A percentile compares a stretch with the other conserved stretches of the same genome.
These are phyloP conservation scores for Chaetogeoica ovagalla DNA, from an alignment of 2,888 invertebrate species.

Conservation along the genomic window DNA sequence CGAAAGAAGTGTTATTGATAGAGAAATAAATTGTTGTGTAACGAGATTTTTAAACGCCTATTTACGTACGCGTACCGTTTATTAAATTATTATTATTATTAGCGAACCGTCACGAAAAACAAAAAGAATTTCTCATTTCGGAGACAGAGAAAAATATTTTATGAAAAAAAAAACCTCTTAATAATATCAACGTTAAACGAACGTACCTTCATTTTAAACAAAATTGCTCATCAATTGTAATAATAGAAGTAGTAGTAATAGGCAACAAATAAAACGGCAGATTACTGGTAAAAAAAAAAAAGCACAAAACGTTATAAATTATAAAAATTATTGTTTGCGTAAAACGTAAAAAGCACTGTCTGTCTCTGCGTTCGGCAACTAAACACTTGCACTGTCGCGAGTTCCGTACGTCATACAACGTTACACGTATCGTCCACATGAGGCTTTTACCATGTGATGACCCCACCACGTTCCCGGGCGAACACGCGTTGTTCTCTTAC, in stretches of 20 bases:
- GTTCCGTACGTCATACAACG: constrained; percentile 32
- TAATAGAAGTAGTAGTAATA: neutral
- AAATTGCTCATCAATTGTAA: no score
- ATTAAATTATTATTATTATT: no score
- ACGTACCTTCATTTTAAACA: neutral
- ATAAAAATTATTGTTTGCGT: neutral
- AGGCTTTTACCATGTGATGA: constrained; percentile 32
- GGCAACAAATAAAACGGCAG: neutral
- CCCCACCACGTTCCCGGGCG: constrained; percentile 4
- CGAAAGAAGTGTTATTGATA: no score
- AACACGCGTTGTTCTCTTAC: neutral
- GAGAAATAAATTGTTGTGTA: no score
- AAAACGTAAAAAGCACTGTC: constrained; percentile 9
- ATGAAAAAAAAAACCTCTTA: neutral
- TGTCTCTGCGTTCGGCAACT: neutral
- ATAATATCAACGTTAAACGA: neutral
- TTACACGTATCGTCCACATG: constrained; percentile 23
- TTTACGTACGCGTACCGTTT: no score
- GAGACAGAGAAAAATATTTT: neutral
- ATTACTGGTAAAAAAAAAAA: no score
- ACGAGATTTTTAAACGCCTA: no score
- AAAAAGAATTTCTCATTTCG: neutral
- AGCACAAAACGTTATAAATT: no score
- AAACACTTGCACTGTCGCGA: constrained; percentile 49
- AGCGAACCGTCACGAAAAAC: no score